Evolutionary conservation across 2,797 vertebrate species (phyloP).

Genomic region (Ficedula albicollis): DNA sequence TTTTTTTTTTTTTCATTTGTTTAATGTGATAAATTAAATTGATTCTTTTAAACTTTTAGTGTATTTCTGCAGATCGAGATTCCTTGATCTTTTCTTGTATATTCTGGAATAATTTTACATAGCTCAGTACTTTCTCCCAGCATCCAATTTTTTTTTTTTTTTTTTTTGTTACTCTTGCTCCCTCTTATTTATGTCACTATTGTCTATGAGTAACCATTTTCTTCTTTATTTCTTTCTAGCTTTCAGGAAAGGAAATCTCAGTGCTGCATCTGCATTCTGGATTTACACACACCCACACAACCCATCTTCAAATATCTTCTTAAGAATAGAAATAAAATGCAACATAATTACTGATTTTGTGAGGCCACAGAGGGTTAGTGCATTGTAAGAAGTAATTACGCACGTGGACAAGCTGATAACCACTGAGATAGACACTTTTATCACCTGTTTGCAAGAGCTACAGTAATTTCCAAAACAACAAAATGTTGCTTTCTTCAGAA

Average conservation of each 20-base stretch:
- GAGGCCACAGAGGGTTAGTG: constrained; percentile 74
- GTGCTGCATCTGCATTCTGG: not conserved
- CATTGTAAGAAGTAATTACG: constrained; percentile 80
- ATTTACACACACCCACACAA: not conserved
- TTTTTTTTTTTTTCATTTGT: not conserved
- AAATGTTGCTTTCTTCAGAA: constrained; percentile 70
- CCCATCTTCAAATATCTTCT: not conserved
- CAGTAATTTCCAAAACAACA: constrained; percentile 63
- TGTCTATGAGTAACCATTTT: not conserved
- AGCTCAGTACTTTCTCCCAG: not conserved
- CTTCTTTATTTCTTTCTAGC: not conserved
- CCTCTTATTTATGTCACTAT: not conserved
- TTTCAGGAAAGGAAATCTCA: not conserved
- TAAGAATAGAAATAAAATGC: not conserved
- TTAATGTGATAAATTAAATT: constrained; percentile 54
- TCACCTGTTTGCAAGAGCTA: constrained; percentile 75
- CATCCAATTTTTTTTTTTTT: not conserved
- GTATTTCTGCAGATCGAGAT: not conserved
- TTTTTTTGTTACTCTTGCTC: not conserved
- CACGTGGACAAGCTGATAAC: constrained; percentile 81
- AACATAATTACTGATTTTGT: constrained; percentile 78
- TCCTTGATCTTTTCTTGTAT: not conserved
- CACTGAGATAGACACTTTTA: constrained; percentile 77
- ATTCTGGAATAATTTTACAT: not conserved
- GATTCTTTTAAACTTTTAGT: constrained; percentile 23